Conservation (phyloP, 2,113 vertebrate species). For the Rhinichthys klamathensis region DNA sequence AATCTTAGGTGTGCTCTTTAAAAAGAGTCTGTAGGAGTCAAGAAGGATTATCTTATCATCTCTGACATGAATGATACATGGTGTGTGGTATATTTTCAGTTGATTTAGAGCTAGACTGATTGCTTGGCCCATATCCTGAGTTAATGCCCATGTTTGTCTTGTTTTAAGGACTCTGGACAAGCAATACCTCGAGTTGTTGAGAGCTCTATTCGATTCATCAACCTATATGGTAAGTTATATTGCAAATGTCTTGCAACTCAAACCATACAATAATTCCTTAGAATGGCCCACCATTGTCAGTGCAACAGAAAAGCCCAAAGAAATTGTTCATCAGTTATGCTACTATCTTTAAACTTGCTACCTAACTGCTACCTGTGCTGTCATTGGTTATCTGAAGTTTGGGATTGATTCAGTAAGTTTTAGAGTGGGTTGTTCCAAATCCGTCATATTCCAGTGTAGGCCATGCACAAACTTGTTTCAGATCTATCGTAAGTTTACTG, state of each 20-base stretch:
- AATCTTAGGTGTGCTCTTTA: background rate
- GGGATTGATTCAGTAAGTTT: background rate
- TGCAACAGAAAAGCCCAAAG: background rate
- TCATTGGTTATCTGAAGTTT: background rate
- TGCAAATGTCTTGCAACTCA: background rate
- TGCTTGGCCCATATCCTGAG: background rate
- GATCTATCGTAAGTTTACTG: background rate
- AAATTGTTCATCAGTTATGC: background rate
- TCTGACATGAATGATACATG: background rate
- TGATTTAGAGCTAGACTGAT: constrained; percentile 2
- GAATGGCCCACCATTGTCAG: background rate
- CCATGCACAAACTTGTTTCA: constrained; percentile 23
- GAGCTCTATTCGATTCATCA: constrained; percentile 98
- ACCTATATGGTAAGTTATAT: constrained; percentile 89
- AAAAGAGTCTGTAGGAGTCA: background rate
- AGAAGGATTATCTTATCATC: background rate
- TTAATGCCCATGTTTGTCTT: constrained; percentile 47
- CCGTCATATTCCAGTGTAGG: background rate
- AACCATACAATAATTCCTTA: constrained; percentile 12
- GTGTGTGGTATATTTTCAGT: constrained; percentile 28
- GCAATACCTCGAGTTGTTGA: constrained; percentile 95
- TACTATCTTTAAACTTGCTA: background rate
- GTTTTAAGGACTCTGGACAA: constrained; percentile 91
- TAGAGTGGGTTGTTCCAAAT: background rate
- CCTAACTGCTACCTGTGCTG: background rate